Evolutionary conservation across 2,888 invertebrate species (phyloP), one percentile per base, ranked within the genome.

Genomic region (Conistra vaccinii): DNA sequence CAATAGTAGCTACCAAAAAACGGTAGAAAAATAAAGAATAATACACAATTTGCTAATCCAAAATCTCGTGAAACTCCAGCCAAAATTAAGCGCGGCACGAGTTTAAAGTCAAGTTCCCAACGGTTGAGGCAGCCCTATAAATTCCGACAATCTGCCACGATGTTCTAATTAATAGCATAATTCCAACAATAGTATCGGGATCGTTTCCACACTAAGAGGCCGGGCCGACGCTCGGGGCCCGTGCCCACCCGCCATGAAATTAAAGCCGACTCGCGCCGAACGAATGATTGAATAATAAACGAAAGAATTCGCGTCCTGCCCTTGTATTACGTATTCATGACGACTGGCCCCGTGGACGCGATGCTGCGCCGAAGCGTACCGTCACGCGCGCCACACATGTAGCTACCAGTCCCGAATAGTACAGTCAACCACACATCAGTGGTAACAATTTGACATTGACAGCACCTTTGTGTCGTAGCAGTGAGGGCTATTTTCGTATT

Each of bases 251-350:
- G 94, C 95, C 96, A 96, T 96, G 96, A 96, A 96, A 96, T 96
- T 96, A 96, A 96, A 96, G 94, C 95, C 95, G 95, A 95, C 95
- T 96, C 95, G 93, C 96, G 92, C 95, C 95, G 94, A 95, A 96
- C 96, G 96, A 96, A 95, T 96, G 96, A 96, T 96, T 96, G 96
- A 96, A 96, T 96, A 96, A 96, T 96, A 96, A 96, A 96, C 96
- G 96, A 96, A 96, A 96, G 96, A 96, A 96, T 96, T 95, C 95
- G 95, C 96, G 94, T 95, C 94, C 94, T 95, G 94, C 93, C 94
- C 95, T 95, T 95, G 94, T 95, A 95, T 96, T 96, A 96, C 93
- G 96, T 96, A 96, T 96, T 96, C 96, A 96, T 96, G 96, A 93
- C 95, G 91, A 93, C 95, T 95, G 94, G 93, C 91, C 92, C 90